Conservation (phyloP, 2,888 invertebrate species). For the Villa cingulata region DNA sequence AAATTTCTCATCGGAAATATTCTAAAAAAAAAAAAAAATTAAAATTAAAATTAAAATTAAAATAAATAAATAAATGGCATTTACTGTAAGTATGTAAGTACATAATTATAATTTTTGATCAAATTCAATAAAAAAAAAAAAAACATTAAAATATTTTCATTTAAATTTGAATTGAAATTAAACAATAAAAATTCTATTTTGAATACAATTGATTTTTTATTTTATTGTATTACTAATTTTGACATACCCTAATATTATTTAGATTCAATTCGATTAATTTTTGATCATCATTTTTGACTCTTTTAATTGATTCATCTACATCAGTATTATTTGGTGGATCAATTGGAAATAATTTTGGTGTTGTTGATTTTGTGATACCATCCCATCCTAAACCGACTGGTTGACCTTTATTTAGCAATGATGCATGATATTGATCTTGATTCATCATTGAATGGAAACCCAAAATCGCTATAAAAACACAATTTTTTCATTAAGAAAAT, state of each 20-base stretch:
- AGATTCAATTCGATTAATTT: constrained; percentile 87
- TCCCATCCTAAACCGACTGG: constrained; percentile 85
- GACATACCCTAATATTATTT: constrained; percentile 93
- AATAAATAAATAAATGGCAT: constrained; percentile 5
- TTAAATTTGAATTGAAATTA: neutral
- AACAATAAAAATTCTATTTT: neutral
- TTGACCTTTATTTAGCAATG: constrained; percentile 81
- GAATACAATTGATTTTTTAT: no score
- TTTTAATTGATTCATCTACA: constrained; percentile 81
- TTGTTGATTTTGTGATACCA: constrained; percentile 87
- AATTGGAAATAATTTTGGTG: constrained; percentile 78
- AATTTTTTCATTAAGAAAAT: no score
- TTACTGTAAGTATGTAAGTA: no score
- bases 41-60: constrained; percentile 22
- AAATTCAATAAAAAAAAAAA: no score
- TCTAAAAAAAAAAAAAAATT: constrained; percentile 41
- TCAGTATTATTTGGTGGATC: constrained; percentile 97
- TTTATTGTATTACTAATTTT: no score
- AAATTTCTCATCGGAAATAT: constrained; percentile 92
- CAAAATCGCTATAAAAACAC: constrained; percentile 68
- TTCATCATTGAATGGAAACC: constrained; percentile 99
- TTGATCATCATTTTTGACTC: constrained; percentile 78
- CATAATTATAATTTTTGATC: no score
- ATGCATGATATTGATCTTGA: constrained; percentile 98
- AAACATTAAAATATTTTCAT: no score